Evolutionary conservation across 2,797 vertebrate genomes (phyloP).

Genomic region (Cynopterus sphinx): DNA sequence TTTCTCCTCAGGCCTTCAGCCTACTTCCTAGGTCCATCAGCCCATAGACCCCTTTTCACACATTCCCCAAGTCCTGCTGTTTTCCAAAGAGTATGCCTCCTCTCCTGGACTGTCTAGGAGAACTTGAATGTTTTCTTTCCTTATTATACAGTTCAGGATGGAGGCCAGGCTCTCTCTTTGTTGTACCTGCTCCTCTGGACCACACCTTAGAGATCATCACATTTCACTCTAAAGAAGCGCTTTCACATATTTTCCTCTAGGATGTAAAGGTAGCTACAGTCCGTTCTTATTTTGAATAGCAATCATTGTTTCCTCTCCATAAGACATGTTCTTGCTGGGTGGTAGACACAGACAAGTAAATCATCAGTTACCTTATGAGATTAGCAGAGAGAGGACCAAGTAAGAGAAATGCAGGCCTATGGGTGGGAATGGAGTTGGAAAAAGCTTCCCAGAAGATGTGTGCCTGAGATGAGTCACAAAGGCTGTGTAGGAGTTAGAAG

Average conservation of each 20-base stretch:
- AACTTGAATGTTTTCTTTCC: not conserved
- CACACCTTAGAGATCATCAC: not conserved
- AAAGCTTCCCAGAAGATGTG: not conserved
- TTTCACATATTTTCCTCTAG: not conserved
- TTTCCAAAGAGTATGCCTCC: not conserved
- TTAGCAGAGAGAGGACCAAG: not conserved
- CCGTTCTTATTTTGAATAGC: not conserved
- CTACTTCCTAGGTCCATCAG: not conserved
- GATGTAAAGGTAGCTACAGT: not conserved
- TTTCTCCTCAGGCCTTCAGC: not conserved
- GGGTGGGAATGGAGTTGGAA: not conserved
- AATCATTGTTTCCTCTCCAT: not conserved
- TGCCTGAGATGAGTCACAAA: not conserved
- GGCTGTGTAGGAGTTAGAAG: not conserved
- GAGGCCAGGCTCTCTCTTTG: not conserved
- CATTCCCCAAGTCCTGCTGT: not conserved
- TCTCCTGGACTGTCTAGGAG: not conserved
- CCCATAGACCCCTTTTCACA: not conserved
- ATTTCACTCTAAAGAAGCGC: not conserved
- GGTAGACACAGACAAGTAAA: not conserved
- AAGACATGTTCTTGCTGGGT: not conserved
- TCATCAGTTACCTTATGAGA: not conserved
- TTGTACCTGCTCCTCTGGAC: not conserved
- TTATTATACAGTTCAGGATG: not conserved
- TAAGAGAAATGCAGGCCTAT: not conserved